Evolutionary conservation across 2,797 vertebrate species (phyloP).

Genomic region (Yasuhikotakia modesta): DNA sequence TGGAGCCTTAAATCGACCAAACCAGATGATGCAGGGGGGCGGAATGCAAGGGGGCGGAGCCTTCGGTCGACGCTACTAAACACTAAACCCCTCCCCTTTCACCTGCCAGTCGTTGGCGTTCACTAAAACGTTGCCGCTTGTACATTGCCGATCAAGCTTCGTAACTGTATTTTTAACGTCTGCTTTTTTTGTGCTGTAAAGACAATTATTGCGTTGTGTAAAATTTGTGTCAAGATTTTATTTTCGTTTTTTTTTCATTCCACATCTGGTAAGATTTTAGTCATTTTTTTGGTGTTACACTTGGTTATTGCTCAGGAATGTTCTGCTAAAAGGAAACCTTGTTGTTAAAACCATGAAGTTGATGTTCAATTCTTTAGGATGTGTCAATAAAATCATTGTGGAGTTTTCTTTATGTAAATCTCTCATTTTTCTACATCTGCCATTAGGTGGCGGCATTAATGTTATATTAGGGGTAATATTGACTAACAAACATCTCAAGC

Average conservation of each 20-base stretch:
- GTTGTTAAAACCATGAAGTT: conserved; percentile 14
- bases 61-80: conserved; percentile 80
- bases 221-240: conserved; percentile 16
- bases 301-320: conserved; percentile 59
- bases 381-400: conserved; percentile 32
- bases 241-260: conserved; percentile 3
- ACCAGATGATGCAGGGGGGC: conserved; percentile 77
- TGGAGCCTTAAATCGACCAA: conserved; percentile 78
- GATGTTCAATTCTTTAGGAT: conserved; percentile 16
- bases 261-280: conserved; percentile 38
- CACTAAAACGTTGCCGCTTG: conserved; percentile 46
- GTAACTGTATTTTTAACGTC: conserved; percentile 57
- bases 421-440: no score
- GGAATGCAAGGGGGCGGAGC: conserved; percentile 78
- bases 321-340: conserved; percentile 40
- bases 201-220: conserved; percentile 35
- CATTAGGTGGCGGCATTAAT: conserved; percentile 7
- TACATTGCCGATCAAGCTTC: conserved; percentile 56
- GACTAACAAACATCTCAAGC: no score
- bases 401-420: conserved; percentile 9
- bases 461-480: no score
- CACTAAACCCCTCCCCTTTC: not conserved
- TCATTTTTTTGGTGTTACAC: conserved; percentile 24
- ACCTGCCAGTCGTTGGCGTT: conserved; percentile 11
- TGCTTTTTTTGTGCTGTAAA: conserved; percentile 49